Base-by-base conservation (phyloP, 92 coral and sea anemone species). In the Blastomussa wellsi region DNA sequence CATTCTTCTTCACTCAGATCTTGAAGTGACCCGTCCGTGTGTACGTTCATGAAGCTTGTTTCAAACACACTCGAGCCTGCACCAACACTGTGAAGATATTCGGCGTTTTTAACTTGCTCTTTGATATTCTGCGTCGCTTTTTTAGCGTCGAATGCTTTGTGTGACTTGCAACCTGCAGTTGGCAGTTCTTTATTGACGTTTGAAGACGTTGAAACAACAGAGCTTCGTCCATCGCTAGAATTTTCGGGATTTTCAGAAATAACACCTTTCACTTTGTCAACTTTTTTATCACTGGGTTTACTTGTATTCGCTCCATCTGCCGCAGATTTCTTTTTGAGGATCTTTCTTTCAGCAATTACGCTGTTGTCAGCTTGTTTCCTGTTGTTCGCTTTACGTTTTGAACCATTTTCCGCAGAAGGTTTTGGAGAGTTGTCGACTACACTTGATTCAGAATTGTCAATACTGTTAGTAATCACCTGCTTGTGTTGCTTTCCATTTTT, bases 1-100 rank as follows among this genome's bases (percentile, higher is more conserved):
- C 95, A 93, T 44, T 88, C 90, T 3, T 93, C 91, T 2, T 82
- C 90, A 67, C 79, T 77, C 32, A 88, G 74, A 42, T 86, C 93
- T 33, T 76, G 88, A 11, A 84, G 65, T 9, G 88, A 68, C 9
- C 89, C 88, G 28, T 65, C 84, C 47, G 93, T 85, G 0, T 51
- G 79, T 4, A 85, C 88, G 71, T 78, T 85, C 77, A 77, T 17
- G 32, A 85, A 77, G 59, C 77, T 85, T 35, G 88, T 78, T 68
- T 85, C 88, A 66, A 85, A 85, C 48, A 77, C 88, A 31, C 76
- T 77, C 16, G 82, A 85, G 20, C 88, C 88, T 14, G 83, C 67
- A 2, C 82, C 83, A 17, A 48, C 76, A 7, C 37, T 84, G 76
- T 84, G 74, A 29, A 84, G 69, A 7, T 51, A 52, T 24, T 71